Evolutionary conservation across 2,888 invertebrate genomes (phyloP).

Genomic region (Blastobasis lacticolella): DNA sequence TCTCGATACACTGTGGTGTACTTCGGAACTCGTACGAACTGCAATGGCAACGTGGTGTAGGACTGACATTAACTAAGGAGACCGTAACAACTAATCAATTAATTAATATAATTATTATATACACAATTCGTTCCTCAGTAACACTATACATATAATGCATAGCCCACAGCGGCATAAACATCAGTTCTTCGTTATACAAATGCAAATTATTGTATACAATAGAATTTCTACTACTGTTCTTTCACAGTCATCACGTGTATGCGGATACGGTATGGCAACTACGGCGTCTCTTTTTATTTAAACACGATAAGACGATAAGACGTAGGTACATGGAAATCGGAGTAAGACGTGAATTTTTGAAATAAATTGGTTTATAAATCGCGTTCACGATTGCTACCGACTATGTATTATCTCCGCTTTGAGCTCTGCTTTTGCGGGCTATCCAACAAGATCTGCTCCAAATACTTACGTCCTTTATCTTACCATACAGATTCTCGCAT

Average conservation of each 20-base stretch:
- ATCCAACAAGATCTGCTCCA: too few relatives aligned
- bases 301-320: too few relatives aligned
- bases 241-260: conserved; percentile 1
- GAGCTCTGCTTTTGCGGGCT: too few relatives aligned
- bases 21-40: conserved; percentile 29
- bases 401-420: too few relatives aligned
- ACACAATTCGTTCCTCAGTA: conserved; percentile 30
- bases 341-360: too few relatives aligned
- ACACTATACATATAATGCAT: conserved; percentile 11
- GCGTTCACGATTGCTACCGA: too few relatives aligned
- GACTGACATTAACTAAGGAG: conserved; percentile 39
- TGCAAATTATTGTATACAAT: conserved; percentile 44
- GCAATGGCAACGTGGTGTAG: conserved; percentile 52
- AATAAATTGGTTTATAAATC: too few relatives aligned
- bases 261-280: not conserved
- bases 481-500: too few relatives aligned
- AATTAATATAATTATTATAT: conserved; percentile 29
- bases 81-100: conserved; percentile 28
- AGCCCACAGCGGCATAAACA: conserved; percentile 25
- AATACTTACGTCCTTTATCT: too few relatives aligned
- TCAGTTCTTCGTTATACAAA: conserved; percentile 38
- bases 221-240: conserved; percentile 34
- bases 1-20: conserved; percentile 34
- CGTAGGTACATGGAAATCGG: too few relatives aligned
- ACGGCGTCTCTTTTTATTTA: not conserved